Evolutionary conservation across 2,888 invertebrate genomes (phyloP).

Genomic region (Lysandra bellargus): DNA sequence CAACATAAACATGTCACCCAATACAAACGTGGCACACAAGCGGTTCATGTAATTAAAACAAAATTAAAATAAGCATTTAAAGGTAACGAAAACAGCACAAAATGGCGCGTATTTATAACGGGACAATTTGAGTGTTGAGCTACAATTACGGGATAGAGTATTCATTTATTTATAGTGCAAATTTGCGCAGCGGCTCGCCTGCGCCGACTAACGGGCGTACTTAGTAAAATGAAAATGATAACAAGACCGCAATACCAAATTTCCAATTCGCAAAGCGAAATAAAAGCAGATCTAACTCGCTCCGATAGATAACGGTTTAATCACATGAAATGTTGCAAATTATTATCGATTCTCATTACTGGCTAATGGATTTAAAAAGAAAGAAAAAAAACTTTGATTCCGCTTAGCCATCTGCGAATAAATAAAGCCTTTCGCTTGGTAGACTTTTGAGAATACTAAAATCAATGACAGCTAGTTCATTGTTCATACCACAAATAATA

Average conservation of each 20-base stretch:
- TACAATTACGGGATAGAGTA: constrained; percentile 33
- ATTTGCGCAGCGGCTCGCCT: constrained; percentile 46
- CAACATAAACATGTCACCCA: not conserved
- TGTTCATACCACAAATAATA: not conserved
- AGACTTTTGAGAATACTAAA: not conserved
- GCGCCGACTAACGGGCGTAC: constrained; percentile 50
- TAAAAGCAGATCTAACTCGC: constrained; percentile 33
- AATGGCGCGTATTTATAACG: constrained; percentile 11
- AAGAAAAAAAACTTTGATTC: not conserved
- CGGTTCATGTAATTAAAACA: constrained; percentile 31
- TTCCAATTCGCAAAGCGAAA: constrained; percentile 41
- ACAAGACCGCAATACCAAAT: constrained; percentile 46
- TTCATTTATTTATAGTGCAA: constrained; percentile 52
- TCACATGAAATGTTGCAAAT: constrained; percentile 15
- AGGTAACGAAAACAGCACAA: constrained; percentile 25
- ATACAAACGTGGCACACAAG: constrained; percentile 10
- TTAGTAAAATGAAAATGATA: constrained; percentile 66
- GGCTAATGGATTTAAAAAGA: not conserved
- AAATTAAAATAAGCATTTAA: constrained; percentile 27
- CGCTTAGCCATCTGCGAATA: not conserved
- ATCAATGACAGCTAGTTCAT: not conserved
- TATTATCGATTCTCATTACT: constrained; percentile 11
- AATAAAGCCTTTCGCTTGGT: not conserved
- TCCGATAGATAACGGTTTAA: constrained; percentile 7
- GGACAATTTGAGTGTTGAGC: constrained; percentile 5